Evolutionary conservation across 2,888 invertebrate genomes (phyloP).

Genomic region (Drosophila leonis): DNA sequence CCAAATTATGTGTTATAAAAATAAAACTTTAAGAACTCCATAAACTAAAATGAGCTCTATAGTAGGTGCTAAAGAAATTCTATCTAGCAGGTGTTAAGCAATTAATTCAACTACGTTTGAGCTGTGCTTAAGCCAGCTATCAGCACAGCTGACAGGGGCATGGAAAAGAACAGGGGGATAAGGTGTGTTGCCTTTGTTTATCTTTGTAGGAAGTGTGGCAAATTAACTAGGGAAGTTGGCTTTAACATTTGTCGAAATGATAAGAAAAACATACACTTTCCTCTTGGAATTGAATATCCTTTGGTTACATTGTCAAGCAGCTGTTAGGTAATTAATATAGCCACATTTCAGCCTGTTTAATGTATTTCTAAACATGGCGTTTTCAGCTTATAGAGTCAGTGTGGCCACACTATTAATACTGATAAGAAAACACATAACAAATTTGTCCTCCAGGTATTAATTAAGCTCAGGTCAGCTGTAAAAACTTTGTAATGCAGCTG

Average conservation of each 20-base stretch:
- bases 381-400: neutral
- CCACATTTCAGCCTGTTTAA: neutral
- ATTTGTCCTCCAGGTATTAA: neutral
- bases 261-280: neutral
- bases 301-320: neutral
- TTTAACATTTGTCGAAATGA: neutral
- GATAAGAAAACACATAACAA: neutral
- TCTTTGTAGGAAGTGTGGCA: neutral
- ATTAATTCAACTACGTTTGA: slow-evolving; percentile 7
- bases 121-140: neutral
- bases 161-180: neutral
- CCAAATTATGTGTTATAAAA: slow-evolving; percentile 18
- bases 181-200: neutral
- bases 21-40: slow-evolving; percentile 2
- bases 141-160: neutral
- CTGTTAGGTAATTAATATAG: neutral
- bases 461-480: neutral
- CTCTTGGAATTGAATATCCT: neutral
- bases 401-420: neutral
- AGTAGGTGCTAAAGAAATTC: neutral
- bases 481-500: neutral
- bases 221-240: neutral
- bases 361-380: neutral
- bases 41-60: neutral
- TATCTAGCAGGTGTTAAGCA: slow-evolving; percentile 2